phyloP scores from a whole-genome alignment of 1,140 invertebrate species.

The Neodiprion fabricii region DNA sequence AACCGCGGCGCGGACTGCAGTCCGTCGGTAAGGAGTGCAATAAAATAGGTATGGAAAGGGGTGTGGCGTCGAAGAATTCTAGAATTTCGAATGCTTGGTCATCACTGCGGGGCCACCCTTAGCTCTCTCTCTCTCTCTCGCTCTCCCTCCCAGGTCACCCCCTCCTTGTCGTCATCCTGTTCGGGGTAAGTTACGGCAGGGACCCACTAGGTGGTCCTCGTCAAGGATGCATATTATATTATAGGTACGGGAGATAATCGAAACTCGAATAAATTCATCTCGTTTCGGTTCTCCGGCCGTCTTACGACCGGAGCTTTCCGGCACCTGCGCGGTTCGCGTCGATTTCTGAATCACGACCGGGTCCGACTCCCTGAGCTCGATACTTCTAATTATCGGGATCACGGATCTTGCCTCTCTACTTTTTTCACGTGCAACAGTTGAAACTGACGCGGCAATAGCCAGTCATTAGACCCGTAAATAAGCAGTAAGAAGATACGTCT shows the following conservation, averaged over 20 bases:
- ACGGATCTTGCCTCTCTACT: not conserved
- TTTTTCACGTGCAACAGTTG: not conserved
- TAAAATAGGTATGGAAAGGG: slow-evolving; percentile 12
- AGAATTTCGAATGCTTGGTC: not conserved
- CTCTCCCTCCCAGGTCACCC: slow-evolving; percentile 23
- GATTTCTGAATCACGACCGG: not conserved
- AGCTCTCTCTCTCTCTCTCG: slow-evolving; percentile 13
- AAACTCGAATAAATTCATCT: slow-evolving; percentile 48
- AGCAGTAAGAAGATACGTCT: not conserved
- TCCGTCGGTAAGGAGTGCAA: not conserved
- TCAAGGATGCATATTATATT: slow-evolving; percentile 33
- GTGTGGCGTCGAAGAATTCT: slow-evolving; percentile 6
- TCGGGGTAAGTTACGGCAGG: slow-evolving; percentile 44
- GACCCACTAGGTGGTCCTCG: slow-evolving; percentile 48
- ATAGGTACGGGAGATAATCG: slow-evolving; percentile 49
- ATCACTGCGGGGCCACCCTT: slow-evolving; percentile 11
- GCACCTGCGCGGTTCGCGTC: not conserved
- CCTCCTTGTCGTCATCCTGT: slow-evolving; percentile 21
- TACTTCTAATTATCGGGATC: not conserved
- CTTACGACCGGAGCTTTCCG: not conserved
- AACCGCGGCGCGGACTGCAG: not conserved
- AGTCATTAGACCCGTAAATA: slow-evolving; percentile 3
- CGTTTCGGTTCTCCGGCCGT: slow-evolving; percentile 33
- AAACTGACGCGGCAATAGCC: not conserved
- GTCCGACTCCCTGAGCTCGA: not conserved